A percentile compares a stretch with the other conserved stretches of the same genome.
Conservation (phyloP, 2,797 vertebrate genomes). For the Onychomys torridus region DNA sequence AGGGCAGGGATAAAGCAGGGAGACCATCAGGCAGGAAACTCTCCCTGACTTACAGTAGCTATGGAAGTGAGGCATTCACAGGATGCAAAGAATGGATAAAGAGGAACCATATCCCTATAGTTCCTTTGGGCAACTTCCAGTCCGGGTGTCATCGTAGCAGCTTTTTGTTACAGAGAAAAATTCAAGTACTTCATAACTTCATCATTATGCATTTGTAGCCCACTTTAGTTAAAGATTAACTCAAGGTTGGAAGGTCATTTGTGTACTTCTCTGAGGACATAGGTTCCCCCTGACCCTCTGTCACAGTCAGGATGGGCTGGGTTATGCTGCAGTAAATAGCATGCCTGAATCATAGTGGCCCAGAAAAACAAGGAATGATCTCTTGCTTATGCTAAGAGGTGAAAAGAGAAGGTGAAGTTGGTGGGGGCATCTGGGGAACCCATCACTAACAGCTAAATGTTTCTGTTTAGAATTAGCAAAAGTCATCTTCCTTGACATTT, state of each 20-base stretch:
- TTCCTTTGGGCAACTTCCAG: not conserved
- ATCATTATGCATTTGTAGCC: not conserved
- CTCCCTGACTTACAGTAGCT: not conserved
- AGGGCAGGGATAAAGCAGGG: not conserved
- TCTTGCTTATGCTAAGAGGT: not conserved
- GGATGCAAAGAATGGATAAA: not conserved
- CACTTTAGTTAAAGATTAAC: not conserved
- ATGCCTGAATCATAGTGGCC: not conserved
- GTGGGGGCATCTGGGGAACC: not conserved
- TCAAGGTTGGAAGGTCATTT: not conserved
- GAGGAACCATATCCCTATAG: not conserved
- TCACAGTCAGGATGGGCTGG: not conserved
- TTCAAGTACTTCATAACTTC: not conserved
- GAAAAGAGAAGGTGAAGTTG: not conserved
- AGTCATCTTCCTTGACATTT: not conserved
- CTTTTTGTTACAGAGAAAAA: not conserved
- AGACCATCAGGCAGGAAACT: not conserved
- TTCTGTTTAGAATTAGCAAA: not conserved
- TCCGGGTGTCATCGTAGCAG: not conserved
- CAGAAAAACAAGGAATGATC: not conserved
- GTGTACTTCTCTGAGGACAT: not conserved
- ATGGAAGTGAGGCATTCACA: too few species aligned
- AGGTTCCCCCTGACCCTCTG: not conserved
- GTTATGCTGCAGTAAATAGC: not conserved
- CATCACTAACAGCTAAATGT: not conserved